These are phyloP conservation scores for Sebastolobus alascanus DNA, from an alignment of 2,797 vertebrate species.

Conservation along the genomic window DNA sequence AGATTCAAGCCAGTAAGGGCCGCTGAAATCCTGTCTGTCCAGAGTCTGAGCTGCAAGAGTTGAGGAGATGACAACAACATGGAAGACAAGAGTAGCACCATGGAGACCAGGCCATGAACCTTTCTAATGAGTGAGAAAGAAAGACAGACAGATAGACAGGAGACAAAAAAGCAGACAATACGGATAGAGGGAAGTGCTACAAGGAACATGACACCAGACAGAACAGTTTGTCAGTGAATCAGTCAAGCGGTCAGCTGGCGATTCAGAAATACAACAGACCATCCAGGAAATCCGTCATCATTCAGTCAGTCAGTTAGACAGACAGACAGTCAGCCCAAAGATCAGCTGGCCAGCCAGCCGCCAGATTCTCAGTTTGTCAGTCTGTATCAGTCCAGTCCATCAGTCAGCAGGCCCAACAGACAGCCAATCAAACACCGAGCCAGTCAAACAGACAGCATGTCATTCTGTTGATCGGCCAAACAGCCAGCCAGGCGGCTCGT, in stretches of 20 bases:
- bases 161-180: neutral
- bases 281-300: conserved; percentile 10
- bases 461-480: neutral
- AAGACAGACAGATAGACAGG: conserved; percentile 2
- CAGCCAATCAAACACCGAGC: neutral
- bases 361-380: conserved; percentile 8
- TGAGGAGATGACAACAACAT: neutral
- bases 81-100: neutral
- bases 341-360: neutral
- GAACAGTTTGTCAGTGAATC: conserved; percentile 19
- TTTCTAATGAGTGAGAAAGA: neutral
- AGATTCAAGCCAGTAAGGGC: neutral
- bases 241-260: conserved; percentile 2
- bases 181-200: neutral
- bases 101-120: conserved; percentile 12
- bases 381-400: neutral
- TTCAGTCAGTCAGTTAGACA: neutral
- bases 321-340: neutral
- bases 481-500: neutral
- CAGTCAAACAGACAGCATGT: conserved; percentile 9
- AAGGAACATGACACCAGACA: conserved; percentile 6
- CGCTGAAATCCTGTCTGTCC: neutral
- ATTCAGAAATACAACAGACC: conserved; percentile 36
- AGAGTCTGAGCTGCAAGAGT: neutral
- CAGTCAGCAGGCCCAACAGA: conserved; percentile 5